A percentile compares a stretch with the other conserved stretches of the same genome.
These are phyloP conservation scores for Amphiura filiformis DNA, from an alignment of 35 echinoderm and acorn worm species.

Conservation along the genomic window DNA sequence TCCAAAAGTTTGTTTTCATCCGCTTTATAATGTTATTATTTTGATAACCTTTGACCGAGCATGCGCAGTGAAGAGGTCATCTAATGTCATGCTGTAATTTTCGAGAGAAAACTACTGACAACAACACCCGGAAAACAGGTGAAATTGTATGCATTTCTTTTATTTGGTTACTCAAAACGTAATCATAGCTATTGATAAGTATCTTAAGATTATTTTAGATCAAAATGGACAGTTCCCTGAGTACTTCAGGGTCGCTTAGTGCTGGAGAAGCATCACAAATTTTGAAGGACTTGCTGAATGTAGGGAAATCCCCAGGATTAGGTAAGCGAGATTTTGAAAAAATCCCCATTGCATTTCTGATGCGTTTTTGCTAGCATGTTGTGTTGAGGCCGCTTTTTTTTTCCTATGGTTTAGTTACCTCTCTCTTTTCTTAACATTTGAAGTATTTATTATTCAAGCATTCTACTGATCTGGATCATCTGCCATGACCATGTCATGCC, in stretches of 20 bases:
- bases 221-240: slow-evolving; percentile 12
- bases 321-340: too few relatives aligned
- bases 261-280: slow-evolving; percentile 79
- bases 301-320: slow-evolving; percentile 70
- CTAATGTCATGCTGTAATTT: slow-evolving; percentile 19
- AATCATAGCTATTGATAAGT: not conserved
- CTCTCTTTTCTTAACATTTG: too few relatives aligned
- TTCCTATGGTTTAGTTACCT: too few relatives aligned
- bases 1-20: not conserved
- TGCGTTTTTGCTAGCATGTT: too few relatives aligned
- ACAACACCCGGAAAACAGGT: slow-evolving; percentile 6
- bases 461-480: too few relatives aligned
- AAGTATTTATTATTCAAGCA: too few relatives aligned
- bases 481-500: too few relatives aligned
- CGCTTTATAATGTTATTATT: not conserved
- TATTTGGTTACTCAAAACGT: not conserved
- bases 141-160: not conserved
- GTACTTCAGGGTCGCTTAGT: not conserved
- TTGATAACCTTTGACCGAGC: not conserved
- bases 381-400: too few relatives aligned
- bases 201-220: slow-evolving; percentile 10
- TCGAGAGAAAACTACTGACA: not conserved
- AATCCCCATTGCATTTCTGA: too few relatives aligned
- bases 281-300: slow-evolving; percentile 87
- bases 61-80: not conserved